phyloP scores from a whole-genome alignment of 2,113 vertebrate species.

The Syngnathoides biaculeatus region DNA sequence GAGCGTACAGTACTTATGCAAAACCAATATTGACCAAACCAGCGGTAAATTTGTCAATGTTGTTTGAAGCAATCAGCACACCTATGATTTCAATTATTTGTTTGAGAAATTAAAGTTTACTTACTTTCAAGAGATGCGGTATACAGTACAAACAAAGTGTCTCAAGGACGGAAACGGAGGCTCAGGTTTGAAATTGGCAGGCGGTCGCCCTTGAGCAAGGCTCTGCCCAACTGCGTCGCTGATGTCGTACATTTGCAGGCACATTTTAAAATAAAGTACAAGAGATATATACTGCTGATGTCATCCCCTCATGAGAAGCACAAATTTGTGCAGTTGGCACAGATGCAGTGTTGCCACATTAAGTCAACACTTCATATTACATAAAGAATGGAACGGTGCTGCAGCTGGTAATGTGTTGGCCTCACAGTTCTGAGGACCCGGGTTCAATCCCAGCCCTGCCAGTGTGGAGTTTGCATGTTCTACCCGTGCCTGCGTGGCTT shows the following conservation, averaged over 20 bases:
- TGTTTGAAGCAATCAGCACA: background rate
- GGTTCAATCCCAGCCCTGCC: too few relatives aligned
- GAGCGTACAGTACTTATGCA: background rate
- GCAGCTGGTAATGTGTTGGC: too few relatives aligned
- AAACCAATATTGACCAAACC: background rate
- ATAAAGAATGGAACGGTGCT: background rate
- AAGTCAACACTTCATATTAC: background rate
- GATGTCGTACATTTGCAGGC: background rate
- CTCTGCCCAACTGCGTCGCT: background rate
- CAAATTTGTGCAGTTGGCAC: slow-evolving; percentile 25
- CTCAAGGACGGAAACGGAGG: too few relatives aligned
- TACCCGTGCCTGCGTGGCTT: too few relatives aligned
- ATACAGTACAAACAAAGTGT: background rate
- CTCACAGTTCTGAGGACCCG: too few relatives aligned
- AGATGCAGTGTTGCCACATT: background rate
- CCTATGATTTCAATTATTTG: background rate
- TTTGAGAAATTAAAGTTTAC: background rate
- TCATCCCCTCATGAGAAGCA: slow-evolving; percentile 24
- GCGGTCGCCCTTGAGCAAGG: background rate
- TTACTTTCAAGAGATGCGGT: background rate
- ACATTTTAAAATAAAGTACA: background rate
- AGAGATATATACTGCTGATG: slow-evolving; percentile 11
- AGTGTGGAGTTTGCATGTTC: too few relatives aligned
- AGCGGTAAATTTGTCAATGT: background rate
- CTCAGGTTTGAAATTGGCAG: background rate